phyloP scores from a whole-genome alignment of 2,797 vertebrate species.

The Galagoides demidoff region DNA sequence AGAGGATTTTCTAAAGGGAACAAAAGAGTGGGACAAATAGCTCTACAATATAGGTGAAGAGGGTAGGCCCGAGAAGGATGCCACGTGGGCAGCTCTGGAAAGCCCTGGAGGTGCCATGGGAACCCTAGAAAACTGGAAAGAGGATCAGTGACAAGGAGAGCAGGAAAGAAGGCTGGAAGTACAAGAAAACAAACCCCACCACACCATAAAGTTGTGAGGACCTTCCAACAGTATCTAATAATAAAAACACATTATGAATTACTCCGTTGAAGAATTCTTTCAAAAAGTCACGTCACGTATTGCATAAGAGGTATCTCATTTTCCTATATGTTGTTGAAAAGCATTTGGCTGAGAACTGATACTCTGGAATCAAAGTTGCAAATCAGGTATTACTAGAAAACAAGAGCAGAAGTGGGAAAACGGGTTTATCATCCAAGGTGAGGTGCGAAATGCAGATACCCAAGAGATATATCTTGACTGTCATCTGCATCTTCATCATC shows the following conservation, averaged over 20 bases:
- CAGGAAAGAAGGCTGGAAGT: constrained; percentile 11
- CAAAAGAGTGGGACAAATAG: not conserved
- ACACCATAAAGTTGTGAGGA: not conserved
- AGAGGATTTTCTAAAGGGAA: constrained; percentile 15
- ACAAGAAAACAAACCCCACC: not conserved
- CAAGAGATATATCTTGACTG: constrained; percentile 24
- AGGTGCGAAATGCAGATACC: constrained; percentile 50
- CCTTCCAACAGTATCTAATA: not conserved
- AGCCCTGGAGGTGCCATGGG: not conserved
- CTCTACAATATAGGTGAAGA: constrained; percentile 3
- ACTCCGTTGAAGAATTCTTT: constrained; percentile 12
- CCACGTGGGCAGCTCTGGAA: not conserved
- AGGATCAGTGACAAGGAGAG: not conserved
- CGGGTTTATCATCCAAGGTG: constrained; percentile 47
- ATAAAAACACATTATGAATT: constrained; percentile 31
- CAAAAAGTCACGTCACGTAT: constrained; percentile 37
- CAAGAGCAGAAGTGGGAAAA: constrained; percentile 47
- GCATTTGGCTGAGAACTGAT: constrained; percentile 28
- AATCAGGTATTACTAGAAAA: constrained; percentile 51
- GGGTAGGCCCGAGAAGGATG: not conserved
- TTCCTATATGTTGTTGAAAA: constrained; percentile 36
- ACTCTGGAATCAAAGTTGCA: constrained; percentile 23
- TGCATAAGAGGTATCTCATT: constrained; percentile 21
- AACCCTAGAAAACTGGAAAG: not conserved
- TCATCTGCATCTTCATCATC: constrained; percentile 1